These are phyloP conservation scores for Pectinophora gossypiella DNA, from an alignment of 1,140 invertebrate species.

Conservation along the genomic window DNA sequence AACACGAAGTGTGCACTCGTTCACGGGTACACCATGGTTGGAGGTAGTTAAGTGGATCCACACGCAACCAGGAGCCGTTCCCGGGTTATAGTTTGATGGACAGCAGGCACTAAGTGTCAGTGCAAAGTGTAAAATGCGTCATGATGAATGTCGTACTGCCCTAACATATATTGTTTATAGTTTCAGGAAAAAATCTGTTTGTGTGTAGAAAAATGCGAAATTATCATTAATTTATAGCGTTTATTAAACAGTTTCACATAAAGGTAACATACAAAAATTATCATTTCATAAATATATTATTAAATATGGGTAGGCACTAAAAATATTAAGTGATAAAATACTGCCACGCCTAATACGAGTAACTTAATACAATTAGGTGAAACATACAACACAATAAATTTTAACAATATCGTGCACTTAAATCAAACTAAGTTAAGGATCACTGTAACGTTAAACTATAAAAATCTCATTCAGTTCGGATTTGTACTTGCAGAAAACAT, in stretches of 20 bases:
- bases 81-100: slow-evolving; percentile 18
- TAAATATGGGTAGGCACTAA: slow-evolving; percentile 60
- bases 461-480: slow-evolving; percentile 72
- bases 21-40: too few species aligned
- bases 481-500: slow-evolving; percentile 71
- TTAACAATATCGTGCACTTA: slow-evolving; percentile 72
- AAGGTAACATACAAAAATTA: slow-evolving; percentile 64
- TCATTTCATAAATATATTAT: slow-evolving; percentile 57
- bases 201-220: slow-evolving; percentile 68
- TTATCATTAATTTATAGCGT: slow-evolving; percentile 65
- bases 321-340: slow-evolving; percentile 64
- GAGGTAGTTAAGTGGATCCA: neutral
- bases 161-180: neutral
- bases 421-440: slow-evolving; percentile 69
- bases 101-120: slow-evolving; percentile 21
- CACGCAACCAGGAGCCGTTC: neutral
- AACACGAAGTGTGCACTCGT: too few species aligned
- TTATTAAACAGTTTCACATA: slow-evolving; percentile 72
- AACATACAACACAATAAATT: slow-evolving; percentile 71
- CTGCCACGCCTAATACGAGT: slow-evolving; percentile 66
- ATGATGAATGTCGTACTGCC: slow-evolving; percentile 18
- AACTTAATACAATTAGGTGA: slow-evolving; percentile 68
- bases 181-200: slow-evolving; percentile 6
- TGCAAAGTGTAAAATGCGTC: slow-evolving; percentile 25
- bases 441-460: slow-evolving; percentile 66